Percentiles rank a stretch among this genome's conserved stretches.
Evolutionary conservation across 2,888 invertebrate genomes (phyloP).

Genomic region (Myathropa florea): DNA sequence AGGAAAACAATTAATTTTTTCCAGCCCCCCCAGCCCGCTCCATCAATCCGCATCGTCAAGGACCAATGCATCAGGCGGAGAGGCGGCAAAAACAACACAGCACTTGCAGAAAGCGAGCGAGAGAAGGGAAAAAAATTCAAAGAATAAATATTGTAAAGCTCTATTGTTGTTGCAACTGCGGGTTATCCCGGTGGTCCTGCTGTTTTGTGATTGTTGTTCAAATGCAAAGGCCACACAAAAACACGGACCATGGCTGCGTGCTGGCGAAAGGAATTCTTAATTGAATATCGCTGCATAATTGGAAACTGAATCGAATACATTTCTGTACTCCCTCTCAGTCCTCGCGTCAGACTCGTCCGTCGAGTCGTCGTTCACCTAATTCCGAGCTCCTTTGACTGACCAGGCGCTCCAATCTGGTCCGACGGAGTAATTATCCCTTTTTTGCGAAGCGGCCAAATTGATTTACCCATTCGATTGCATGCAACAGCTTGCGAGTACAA

Average conservation of each 20-base stretch:
- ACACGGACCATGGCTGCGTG: neutral
- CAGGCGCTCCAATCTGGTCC: constrained; percentile 4
- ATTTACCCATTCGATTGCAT: constrained; percentile 22
- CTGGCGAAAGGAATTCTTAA: constrained; percentile 37
- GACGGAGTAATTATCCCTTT: constrained; percentile 34
- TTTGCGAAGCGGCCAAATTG: neutral
- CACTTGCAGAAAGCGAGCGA: neutral
- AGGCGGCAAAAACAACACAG: neutral
- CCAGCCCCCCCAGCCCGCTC: neutral
- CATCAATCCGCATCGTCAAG: neutral
- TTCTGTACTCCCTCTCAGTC: neutral
- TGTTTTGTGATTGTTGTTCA: constrained; percentile 28
- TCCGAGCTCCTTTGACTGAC: constrained; percentile 1
- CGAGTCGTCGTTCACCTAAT: neutral
- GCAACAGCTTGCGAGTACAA: constrained; percentile 51
- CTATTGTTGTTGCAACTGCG: constrained; percentile 2
- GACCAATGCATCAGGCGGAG: constrained; percentile 21
- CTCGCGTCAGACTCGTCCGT: no score
- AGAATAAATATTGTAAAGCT: constrained; percentile 45
- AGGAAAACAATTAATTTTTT: constrained; percentile 62
- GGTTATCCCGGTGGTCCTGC: neutral
- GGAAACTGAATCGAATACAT: constrained; percentile 58
- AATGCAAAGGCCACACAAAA: neutral
- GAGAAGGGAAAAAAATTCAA: constrained; percentile 5
- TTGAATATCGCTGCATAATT: constrained; percentile 54